Evolutionary conservation across 2,888 invertebrate species (phyloP).

Genomic region (Hypomecis atomaria): DNA sequence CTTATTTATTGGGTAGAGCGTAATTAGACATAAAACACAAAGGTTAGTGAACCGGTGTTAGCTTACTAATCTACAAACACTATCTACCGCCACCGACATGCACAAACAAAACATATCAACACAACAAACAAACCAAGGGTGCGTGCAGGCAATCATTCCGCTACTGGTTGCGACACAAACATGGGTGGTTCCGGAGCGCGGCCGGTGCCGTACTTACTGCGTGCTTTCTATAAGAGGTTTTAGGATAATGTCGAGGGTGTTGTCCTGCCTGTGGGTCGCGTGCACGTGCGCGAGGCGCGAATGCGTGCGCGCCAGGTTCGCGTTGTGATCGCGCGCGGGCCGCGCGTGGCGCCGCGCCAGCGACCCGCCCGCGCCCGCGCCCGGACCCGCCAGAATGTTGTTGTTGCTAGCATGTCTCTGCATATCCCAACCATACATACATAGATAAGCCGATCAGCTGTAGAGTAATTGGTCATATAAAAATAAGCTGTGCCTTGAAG

Average conservation of each 20-base stretch:
- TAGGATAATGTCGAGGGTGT: slow-evolving; percentile 84
- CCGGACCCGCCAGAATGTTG: slow-evolving; percentile 82
- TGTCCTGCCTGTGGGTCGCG: slow-evolving; percentile 73
- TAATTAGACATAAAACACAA: slow-evolving; percentile 37
- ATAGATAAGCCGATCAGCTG: too few species aligned
- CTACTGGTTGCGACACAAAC: slow-evolving; percentile 72
- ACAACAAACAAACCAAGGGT: slow-evolving; percentile 65
- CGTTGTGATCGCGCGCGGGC: slow-evolving; percentile 74
- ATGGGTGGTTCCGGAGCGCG: slow-evolving; percentile 48
- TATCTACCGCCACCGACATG: slow-evolving; percentile 65
- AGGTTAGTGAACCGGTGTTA: slow-evolving; percentile 59
- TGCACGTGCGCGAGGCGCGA: slow-evolving; percentile 64
- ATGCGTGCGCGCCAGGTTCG: slow-evolving; percentile 77
- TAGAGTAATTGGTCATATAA: too few species aligned
- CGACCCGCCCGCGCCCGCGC: slow-evolving; percentile 59
- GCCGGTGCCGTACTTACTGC: slow-evolving; percentile 80
- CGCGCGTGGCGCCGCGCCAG: slow-evolving; percentile 79
- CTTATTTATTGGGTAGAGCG: slow-evolving; percentile 10
- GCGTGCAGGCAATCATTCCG: slow-evolving; percentile 79
- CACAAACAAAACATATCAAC: slow-evolving; percentile 53
- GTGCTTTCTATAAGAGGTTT: slow-evolving; percentile 85
- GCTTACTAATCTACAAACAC: slow-evolving; percentile 57
- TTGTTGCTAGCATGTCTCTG: slow-evolving; percentile 86
- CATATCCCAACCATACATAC: slow-evolving; percentile 66
- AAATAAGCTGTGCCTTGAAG: too few species aligned